Evolutionary conservation across 2,888 invertebrate species (phyloP).

Genomic region (Ormia ochracea): DNA sequence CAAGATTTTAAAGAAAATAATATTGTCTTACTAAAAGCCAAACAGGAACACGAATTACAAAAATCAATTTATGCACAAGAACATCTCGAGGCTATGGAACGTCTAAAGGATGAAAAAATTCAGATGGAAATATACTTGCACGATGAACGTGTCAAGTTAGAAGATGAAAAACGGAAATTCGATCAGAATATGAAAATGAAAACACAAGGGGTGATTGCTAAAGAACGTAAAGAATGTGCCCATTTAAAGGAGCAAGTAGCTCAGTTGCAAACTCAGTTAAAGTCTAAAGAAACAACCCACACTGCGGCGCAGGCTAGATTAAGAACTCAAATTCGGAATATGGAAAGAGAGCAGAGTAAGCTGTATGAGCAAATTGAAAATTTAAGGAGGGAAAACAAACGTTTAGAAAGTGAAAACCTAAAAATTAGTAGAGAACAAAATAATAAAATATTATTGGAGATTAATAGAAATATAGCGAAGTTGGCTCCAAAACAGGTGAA

Average conservation of each 20-base stretch:
- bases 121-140: conserved; percentile 82
- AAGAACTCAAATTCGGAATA: conserved; percentile 84
- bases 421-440: conserved; percentile 80
- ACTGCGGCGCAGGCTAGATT: conserved; percentile 84
- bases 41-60: conserved; percentile 81
- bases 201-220: conserved; percentile 81
- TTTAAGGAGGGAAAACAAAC: conserved; percentile 82
- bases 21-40: conserved; percentile 78
- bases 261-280: conserved; percentile 82
- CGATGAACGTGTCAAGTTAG: conserved; percentile 83
- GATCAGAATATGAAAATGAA: conserved; percentile 83
- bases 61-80: conserved; percentile 81
- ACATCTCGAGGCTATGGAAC: conserved; percentile 79
- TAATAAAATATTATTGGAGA: conserved; percentile 85
- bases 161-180: conserved; percentile 82
- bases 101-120: conserved; percentile 82
- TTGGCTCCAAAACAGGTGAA: conserved; percentile 73
- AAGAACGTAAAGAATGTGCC: conserved; percentile 84
- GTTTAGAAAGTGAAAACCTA: conserved; percentile 80
- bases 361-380: conserved; percentile 83
- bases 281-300: conserved; percentile 85
- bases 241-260: conserved; percentile 82
- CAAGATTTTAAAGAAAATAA: conserved; percentile 79
- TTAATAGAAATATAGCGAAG: conserved; percentile 81
- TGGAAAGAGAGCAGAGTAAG: conserved; percentile 83